Evolutionary conservation across 2,888 invertebrate genomes (phyloP), one percentile per base, ranked within the genome.

Genomic region (Toxonevra muliebris): DNA sequence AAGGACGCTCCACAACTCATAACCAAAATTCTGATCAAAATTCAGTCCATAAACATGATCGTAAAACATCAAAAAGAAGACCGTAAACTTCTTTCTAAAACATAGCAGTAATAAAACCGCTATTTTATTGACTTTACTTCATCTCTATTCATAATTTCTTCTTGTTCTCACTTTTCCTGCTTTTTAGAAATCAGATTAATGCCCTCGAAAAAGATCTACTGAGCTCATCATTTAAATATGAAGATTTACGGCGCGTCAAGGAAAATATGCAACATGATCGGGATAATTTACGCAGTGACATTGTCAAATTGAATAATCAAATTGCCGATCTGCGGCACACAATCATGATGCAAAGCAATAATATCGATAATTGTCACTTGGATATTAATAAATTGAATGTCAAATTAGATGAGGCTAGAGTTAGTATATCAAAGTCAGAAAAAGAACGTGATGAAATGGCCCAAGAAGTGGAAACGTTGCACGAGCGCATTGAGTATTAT

Each of bases 251-350:
- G 15, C 77, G 77, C 8, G 41, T 79, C 7, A 82, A 80, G 57
- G 81, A 82, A 19, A 71, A 76, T 45, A 63, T 82, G 3, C 79
- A 79, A 48, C 78, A 78, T 20, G 82, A 82, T 65, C 78, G 82
- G 9, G 80, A 82, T 55, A 70, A 70, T 19, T 73, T 82, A 9
- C 78, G 80, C 8, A 78, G 78, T 57, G 79, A 81, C 60, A 75
- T 81, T 17, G 67, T 75, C 0, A 83, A 82, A 65, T 52, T 78
- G 41, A 81, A 79, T 41, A 81, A 79, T 66, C 59, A 71, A 20
- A 76, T 80, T 1, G 74, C 74, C 15, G 81, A 81, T 58, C 69
- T 80, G 43, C 75, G 75, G 40, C 80, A 81, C 52, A 75, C 76
- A 4, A 79, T 81, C 58, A 79, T 80, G 76, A 69, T 81, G 67